These are phyloP conservation scores for Gari tellinella DNA, from an alignment of 2,888 invertebrate genomes.

Conservation along the genomic window DNA sequence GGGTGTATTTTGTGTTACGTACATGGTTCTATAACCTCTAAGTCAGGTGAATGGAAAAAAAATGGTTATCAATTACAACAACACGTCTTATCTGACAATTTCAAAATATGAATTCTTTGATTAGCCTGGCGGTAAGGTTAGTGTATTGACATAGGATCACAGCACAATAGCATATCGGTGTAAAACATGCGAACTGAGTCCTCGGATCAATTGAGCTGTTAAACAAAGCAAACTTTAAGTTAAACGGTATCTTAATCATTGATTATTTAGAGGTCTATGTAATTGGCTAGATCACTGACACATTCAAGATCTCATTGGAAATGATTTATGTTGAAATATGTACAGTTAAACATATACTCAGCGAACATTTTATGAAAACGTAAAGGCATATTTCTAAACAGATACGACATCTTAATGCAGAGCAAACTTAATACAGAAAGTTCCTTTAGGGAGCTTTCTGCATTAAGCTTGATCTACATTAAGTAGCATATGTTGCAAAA, in stretches of 20 bases:
- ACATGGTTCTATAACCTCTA: too few species aligned
- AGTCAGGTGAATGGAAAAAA: slow-evolving; percentile 2
- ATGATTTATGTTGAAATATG: slow-evolving; percentile 43
- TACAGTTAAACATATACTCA: too few species aligned
- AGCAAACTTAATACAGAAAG: too few species aligned
- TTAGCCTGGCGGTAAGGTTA: slow-evolving; percentile 49
- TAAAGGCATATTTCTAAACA: too few species aligned
- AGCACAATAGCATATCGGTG: slow-evolving; percentile 34
- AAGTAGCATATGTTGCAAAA: too few species aligned
- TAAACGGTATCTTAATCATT: slow-evolving; percentile 54
- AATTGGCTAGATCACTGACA: too few species aligned
- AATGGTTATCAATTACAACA: slow-evolving; percentile 29
- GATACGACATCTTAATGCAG: too few species aligned
- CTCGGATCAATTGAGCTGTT: slow-evolving; percentile 39
- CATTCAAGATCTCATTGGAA: neutral
- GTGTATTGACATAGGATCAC: slow-evolving; percentile 55
- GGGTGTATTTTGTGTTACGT: too few species aligned
- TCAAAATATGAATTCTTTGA: slow-evolving; percentile 50
- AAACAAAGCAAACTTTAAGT: slow-evolving; percentile 54
- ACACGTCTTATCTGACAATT: slow-evolving; percentile 45
- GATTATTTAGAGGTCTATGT: slow-evolving; percentile 22
- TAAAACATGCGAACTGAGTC: slow-evolving; percentile 47
- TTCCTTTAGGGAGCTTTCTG: too few species aligned
- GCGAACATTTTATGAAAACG: too few species aligned
- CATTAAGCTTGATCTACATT: too few species aligned